Evolutionary conservation across 2,113 vertebrate species (phyloP).

Genomic region (Sula dactylatra): DNA sequence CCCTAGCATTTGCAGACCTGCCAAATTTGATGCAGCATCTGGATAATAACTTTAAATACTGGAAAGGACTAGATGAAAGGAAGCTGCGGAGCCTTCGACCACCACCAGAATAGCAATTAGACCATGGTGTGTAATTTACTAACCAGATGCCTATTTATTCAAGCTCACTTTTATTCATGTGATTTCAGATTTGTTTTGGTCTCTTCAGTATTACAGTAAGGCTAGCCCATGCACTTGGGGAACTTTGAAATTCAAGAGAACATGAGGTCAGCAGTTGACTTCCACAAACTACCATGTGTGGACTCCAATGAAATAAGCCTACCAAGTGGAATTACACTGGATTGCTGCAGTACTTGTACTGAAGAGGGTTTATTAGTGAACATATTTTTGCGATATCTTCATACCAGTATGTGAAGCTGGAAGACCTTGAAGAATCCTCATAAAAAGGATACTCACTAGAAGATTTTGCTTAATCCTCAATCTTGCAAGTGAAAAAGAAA

Average conservation of each 20-base stretch:
- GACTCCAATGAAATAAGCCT: constrained; percentile 1
- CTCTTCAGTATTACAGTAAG: constrained; percentile 65
- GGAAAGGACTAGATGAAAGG: constrained; percentile 90
- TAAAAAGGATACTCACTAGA: constrained; percentile 40
- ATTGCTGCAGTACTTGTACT: constrained; percentile 48
- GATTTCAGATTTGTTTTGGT: constrained; percentile 58
- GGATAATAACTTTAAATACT: constrained; percentile 98
- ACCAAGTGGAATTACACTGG: constrained; percentile 59
- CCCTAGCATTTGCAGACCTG: constrained; percentile 90
- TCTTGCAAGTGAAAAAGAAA: constrained; percentile 15
- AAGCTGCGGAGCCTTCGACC: constrained; percentile 88
- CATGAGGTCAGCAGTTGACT: constrained; percentile 9
- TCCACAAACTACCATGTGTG: background rate
- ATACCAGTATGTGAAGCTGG: constrained; percentile 37
- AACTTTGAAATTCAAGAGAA: constrained; percentile 15
- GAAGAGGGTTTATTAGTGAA: constrained; percentile 31
- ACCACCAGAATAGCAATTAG: constrained; percentile 80
- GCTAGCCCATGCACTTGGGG: constrained; percentile 41
- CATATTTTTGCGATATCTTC: background rate
- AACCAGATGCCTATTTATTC: constrained; percentile 10
- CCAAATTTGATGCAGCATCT: constrained; percentile 96
- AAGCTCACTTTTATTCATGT: constrained; percentile 1
- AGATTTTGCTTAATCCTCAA: constrained; percentile 39
- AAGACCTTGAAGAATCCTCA: constrained; percentile 49
- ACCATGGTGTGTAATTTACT: background rate